Percentiles rank a stretch among this genome's conserved stretches.
phyloP scores from a whole-genome alignment of 2,888 invertebrate genomes.

The Drosophila austrosaltans region DNA sequence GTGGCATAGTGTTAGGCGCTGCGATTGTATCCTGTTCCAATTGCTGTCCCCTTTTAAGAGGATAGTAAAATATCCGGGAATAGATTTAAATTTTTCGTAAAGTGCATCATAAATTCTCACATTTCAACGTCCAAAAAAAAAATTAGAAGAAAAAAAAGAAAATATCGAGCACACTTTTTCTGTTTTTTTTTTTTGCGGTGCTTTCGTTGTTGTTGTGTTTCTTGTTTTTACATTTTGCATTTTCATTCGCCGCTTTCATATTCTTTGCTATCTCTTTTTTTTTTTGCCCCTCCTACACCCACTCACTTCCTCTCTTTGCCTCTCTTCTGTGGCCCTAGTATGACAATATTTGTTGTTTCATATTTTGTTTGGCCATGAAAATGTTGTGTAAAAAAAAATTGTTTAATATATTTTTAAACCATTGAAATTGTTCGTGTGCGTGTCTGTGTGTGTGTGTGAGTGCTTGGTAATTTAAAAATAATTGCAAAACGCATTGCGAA shows the following conservation, averaged over 20 bases:
- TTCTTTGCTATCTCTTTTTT: constrained; percentile 6
- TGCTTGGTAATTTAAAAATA: constrained; percentile 50
- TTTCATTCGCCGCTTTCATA: constrained; percentile 4
- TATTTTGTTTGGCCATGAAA: constrained; percentile 68
- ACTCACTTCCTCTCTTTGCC: neutral
- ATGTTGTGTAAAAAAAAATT: constrained; percentile 61
- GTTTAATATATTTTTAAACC: constrained; percentile 57
- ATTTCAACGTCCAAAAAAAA: constrained; percentile 24
- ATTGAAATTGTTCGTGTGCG: constrained; percentile 26
- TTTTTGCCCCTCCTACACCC: neutral
- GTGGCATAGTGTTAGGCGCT: constrained; percentile 37
- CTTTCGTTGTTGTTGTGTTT: constrained; percentile 17
- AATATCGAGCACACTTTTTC: constrained; percentile 35
- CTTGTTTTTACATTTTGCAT: constrained; percentile 2
- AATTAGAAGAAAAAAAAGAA: constrained; percentile 1
- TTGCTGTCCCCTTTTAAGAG: constrained; percentile 19
- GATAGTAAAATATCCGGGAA: constrained; percentile 28
- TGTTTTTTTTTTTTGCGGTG: constrained; percentile 35
- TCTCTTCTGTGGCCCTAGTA: constrained; percentile 50
- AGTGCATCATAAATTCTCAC: constrained; percentile 49
- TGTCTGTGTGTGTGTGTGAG: constrained; percentile 39
- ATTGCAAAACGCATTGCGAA: constrained; percentile 30
- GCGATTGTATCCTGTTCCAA: neutral
- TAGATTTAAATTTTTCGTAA: constrained; percentile 38
- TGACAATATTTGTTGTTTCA: constrained; percentile 40